A percentile compares a stretch with the other conserved stretches of the same genome.
Evolutionary conservation across 2,888 invertebrate species (phyloP).

Genomic region (Aphodius granarius): DNA sequence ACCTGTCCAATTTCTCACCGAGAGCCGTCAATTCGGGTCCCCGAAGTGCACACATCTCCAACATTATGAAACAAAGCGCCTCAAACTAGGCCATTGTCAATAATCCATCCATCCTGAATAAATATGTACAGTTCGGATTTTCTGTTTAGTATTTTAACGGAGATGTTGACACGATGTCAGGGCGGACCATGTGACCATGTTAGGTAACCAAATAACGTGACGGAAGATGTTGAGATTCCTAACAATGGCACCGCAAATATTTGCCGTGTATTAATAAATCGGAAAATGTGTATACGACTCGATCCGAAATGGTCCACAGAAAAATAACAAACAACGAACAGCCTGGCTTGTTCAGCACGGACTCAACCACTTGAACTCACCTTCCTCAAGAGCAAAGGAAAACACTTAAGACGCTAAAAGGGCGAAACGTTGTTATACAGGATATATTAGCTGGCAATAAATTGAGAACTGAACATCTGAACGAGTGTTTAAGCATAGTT

Average conservation of each 20-base stretch:
- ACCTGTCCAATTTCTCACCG: slow-evolving; percentile 6
- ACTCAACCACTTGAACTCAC: not conserved
- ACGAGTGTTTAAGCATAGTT: too few species aligned
- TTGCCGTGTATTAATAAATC: slow-evolving; percentile 25
- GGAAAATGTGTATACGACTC: slow-evolving; percentile 17
- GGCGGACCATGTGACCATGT: slow-evolving; percentile 34
- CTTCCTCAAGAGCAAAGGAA: not conserved
- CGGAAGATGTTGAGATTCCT: slow-evolving; percentile 28
- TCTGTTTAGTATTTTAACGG: slow-evolving; percentile 48
- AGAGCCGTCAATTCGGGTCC: not conserved
- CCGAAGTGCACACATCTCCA: not conserved
- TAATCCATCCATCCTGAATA: slow-evolving; percentile 40
- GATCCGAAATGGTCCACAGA: not conserved
- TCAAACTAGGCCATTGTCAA: slow-evolving; percentile 49
- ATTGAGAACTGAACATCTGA: too few species aligned
- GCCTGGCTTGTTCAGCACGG: not conserved
- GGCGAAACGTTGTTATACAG: not conserved
- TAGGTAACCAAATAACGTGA: slow-evolving; percentile 43
- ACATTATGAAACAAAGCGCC: slow-evolving; percentile 40
- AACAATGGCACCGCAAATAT: slow-evolving; percentile 25
- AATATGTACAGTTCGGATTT: slow-evolving; percentile 53
- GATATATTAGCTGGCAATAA: not conserved
- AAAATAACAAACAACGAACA: not conserved
- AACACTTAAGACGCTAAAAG: not conserved
- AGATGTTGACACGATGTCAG: slow-evolving; percentile 49